These are phyloP conservation scores for Leptinotarsa defecta DNA, from an alignment of 1,140 invertebrate species.

Conservation along the genomic window DNA sequence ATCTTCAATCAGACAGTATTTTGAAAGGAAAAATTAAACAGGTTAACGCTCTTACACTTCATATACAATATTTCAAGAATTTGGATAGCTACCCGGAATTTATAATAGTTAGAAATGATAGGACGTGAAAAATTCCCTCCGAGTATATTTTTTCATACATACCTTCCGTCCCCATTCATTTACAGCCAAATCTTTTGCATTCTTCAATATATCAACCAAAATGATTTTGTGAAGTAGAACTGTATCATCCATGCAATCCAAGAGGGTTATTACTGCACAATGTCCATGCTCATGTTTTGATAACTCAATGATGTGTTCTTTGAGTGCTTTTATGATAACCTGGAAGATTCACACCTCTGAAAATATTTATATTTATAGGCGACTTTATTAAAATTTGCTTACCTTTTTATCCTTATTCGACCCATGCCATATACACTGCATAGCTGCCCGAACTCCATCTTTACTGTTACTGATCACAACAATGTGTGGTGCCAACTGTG, in stretches of 20 bases:
- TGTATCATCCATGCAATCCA: conserved; percentile 93
- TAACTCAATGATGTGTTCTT: conserved; percentile 80
- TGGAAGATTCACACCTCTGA: conserved; percentile 48
- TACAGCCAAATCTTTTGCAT: conserved; percentile 71
- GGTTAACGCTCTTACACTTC: too few species aligned
- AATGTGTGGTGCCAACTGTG: conserved; percentile 70
- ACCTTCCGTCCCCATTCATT: conserved; percentile 76
- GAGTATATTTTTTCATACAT: conserved; percentile 32
- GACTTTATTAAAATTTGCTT: conserved; percentile 21
- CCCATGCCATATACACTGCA: conserved; percentile 85
- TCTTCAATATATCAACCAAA: conserved; percentile 73
- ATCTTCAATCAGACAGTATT: too few species aligned
- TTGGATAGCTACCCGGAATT: too few species aligned
- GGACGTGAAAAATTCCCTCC: too few species aligned
- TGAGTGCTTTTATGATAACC: conserved; percentile 79
- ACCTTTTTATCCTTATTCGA: conserved; percentile 78
- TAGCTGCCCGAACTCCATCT: conserved; percentile 78
- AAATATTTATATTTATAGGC: conserved; percentile 71
- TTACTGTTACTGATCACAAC: conserved; percentile 82
- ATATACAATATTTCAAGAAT: too few species aligned
- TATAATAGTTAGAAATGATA: too few species aligned
- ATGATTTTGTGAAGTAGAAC: conserved; percentile 85
- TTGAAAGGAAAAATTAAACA: too few species aligned
- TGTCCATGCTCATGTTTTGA: conserved; percentile 86
- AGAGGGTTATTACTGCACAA: conserved; percentile 78